Conservation (phyloP, 2,113 vertebrate genomes). For the Amblyornis subalaris region DNA sequence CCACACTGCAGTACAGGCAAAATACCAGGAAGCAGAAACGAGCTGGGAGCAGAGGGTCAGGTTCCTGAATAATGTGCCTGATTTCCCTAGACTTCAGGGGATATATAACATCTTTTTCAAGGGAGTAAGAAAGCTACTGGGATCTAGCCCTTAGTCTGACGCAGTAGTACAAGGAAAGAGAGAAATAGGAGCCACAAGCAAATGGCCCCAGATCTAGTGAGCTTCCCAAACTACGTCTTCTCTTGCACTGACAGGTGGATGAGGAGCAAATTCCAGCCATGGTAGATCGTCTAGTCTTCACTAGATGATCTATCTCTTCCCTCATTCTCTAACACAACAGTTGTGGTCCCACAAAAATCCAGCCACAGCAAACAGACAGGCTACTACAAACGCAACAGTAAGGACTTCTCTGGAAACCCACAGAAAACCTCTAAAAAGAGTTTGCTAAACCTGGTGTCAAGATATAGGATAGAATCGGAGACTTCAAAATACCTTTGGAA, state of each 20-base stretch:
- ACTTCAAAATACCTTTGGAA: background rate
- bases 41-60: background rate
- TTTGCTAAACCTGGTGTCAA: background rate
- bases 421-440: background rate
- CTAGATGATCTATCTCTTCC: background rate
- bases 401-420: background rate
- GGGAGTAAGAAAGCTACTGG: background rate
- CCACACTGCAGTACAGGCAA: background rate
- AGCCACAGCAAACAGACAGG: background rate
- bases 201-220: background rate
- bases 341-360: background rate
- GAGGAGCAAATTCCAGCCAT: background rate
- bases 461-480: background rate
- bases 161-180: background rate
- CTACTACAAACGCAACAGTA: background rate
- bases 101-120: background rate
- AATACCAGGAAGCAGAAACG: background rate
- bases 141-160: background rate
- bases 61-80: background rate
- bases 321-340: background rate
- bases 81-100: background rate
- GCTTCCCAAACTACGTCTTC: background rate
- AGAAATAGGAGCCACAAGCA: background rate
- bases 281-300: background rate
- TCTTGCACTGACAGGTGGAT: background rate